Conservation (phyloP, 2,797 vertebrate species). For the Atherinosoma microstoma region DNA sequence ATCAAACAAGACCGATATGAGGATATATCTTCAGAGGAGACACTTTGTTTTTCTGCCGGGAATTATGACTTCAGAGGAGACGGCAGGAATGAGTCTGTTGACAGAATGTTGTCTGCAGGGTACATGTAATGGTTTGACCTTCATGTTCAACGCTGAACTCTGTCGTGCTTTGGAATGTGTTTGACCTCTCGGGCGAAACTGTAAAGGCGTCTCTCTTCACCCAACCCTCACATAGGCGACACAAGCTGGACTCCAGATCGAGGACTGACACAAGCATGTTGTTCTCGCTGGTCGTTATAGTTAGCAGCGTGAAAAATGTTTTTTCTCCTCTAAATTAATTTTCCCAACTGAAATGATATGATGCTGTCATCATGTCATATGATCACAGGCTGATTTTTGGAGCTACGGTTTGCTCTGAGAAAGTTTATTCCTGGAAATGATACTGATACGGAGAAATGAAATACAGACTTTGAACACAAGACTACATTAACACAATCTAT, state of each 20-base stretch:
- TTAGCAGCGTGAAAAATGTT: background rate
- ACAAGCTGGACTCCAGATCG: constrained; percentile 18
- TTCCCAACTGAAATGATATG: background rate
- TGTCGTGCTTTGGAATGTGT: constrained; percentile 66
- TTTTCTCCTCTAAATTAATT: background rate
- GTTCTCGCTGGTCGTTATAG: constrained; percentile 1
- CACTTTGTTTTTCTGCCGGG: constrained; percentile 52
- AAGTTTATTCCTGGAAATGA: background rate
- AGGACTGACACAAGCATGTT: constrained; percentile 23
- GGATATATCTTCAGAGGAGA: constrained; percentile 23
- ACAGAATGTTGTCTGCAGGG: constrained; percentile 56
- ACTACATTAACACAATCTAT: background rate
- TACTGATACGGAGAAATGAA: background rate
- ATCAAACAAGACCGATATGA: constrained; percentile 21
- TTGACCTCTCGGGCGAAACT: constrained; percentile 53
- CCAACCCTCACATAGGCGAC: constrained; percentile 9
- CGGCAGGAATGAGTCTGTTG: constrained; percentile 50
- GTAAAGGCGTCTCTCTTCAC: constrained; percentile 45
- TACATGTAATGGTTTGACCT: constrained; percentile 62
- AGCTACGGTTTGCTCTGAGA: background rate
- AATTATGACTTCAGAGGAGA: constrained; percentile 43
- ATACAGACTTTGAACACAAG: background rate
- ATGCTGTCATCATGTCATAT: background rate
- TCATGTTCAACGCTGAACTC: constrained; percentile 71
- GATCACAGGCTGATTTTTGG: background rate